A percentile compares a stretch with the other conserved stretches of the same genome.
Conservation (phyloP, 1,140 invertebrate genomes). For the Batillaria attramentaria region DNA sequence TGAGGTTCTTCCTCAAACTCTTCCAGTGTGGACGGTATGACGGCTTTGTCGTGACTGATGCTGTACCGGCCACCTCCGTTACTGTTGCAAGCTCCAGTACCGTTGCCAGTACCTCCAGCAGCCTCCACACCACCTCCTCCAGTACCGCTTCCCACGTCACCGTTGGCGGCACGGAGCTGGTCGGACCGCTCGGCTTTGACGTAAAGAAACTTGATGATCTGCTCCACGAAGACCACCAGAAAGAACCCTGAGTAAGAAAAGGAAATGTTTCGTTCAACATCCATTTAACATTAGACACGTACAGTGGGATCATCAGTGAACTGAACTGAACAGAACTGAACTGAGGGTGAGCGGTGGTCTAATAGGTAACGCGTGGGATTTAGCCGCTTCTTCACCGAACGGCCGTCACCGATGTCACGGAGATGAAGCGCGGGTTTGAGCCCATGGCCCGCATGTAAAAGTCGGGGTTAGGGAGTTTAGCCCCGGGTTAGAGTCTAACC, state of each 20-base stretch:
- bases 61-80: constrained; percentile 2
- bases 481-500: too few species aligned
- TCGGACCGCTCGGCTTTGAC: constrained; percentile 22
- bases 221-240: constrained; percentile 76
- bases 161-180: constrained; percentile 16
- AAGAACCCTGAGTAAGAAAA: constrained; percentile 73
- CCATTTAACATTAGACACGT: too few species aligned
- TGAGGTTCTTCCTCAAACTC: constrained; percentile 11
- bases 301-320: too few species aligned
- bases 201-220: constrained; percentile 70
- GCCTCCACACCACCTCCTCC: not conserved
- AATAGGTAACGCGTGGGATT: too few species aligned
- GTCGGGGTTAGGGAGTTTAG: too few species aligned
- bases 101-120: not conserved
- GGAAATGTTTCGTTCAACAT: too few species aligned
- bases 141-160: not conserved
- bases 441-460: too few species aligned
- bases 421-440: too few species aligned
- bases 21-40: constrained; percentile 28
- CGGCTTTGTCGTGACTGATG: constrained; percentile 25
- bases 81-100: not conserved
- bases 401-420: too few species aligned
- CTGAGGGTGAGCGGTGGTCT: too few species aligned
- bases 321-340: too few species aligned
- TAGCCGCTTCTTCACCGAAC: too few species aligned